Evolutionary conservation across 2,888 invertebrate genomes (phyloP).

Genomic region (Empis stercorea): DNA sequence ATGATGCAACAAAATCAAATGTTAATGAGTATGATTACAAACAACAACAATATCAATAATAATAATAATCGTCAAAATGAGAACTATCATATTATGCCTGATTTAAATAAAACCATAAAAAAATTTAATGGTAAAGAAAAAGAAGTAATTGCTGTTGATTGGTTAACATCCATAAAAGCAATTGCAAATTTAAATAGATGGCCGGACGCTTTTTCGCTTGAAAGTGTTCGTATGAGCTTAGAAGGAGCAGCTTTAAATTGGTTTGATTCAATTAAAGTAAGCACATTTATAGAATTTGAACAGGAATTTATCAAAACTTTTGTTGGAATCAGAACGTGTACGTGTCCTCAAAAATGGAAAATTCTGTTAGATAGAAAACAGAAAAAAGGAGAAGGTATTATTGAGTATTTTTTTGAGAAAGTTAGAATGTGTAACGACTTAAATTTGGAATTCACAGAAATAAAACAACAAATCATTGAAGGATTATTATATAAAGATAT

Average conservation of each 20-base stretch:
- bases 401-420: constrained; percentile 8
- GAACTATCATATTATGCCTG: constrained; percentile 10
- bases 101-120: constrained; percentile 7
- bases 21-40: too few relatives aligned
- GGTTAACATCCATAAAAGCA: constrained; percentile 8
- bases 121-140: constrained; percentile 9
- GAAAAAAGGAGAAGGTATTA: constrained; percentile 1
- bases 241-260: constrained; percentile 3
- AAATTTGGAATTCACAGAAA: constrained; percentile 4
- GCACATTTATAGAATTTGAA: constrained; percentile 3
- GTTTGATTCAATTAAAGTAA: constrained; percentile 2
- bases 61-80: neutral
- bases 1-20: constrained; percentile 8
- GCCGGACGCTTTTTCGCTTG: constrained; percentile 3
- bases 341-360: constrained; percentile 1
- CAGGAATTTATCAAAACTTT: constrained; percentile 2
- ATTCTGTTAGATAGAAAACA: constrained; percentile 1
- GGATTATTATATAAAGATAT: constrained; percentile 4
- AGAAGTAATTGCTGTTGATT: constrained; percentile 7
- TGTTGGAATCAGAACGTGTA: neutral
- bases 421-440: constrained; percentile 5
- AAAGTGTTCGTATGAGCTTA: too few relatives aligned
- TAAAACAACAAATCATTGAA: constrained; percentile 3
- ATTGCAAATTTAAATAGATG: constrained; percentile 9
- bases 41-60: neutral